phyloP scores from a whole-genome alignment of 2,888 invertebrate genomes.

The Pseudeuparius sepicola region DNA sequence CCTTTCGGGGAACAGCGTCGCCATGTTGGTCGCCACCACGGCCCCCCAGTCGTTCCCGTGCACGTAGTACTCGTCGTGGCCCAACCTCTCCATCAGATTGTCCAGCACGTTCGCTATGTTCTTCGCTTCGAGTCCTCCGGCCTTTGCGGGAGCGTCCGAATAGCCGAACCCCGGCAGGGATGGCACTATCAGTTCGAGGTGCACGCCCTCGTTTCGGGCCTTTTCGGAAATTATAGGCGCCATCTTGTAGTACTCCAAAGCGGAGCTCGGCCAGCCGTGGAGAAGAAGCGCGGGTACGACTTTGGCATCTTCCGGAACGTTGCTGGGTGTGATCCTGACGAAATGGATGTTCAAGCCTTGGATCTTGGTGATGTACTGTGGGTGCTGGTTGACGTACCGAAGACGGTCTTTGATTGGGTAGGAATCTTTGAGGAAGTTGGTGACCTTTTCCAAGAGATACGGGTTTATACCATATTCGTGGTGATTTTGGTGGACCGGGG shows the following conservation, averaged over 20 bases:
- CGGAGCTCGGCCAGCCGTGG: slow-evolving; percentile 85
- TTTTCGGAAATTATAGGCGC: slow-evolving; percentile 17
- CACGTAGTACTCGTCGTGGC: slow-evolving; percentile 53
- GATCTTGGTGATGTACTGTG: slow-evolving; percentile 60
- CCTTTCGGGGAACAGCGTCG: slow-evolving; percentile 50
- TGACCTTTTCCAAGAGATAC: background rate
- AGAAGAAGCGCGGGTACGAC: slow-evolving; percentile 56
- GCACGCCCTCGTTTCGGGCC: slow-evolving; percentile 13
- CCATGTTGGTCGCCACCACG: slow-evolving; percentile 48
- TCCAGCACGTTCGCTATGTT: slow-evolving; percentile 50
- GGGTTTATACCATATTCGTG: slow-evolving; percentile 10
- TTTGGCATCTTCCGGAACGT: slow-evolving; percentile 24
- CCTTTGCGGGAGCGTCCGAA: slow-evolving; percentile 46
- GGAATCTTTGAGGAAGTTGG: slow-evolving; percentile 5
- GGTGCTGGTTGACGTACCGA: slow-evolving; percentile 49
- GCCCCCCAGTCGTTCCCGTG: slow-evolving; percentile 83
- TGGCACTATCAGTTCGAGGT: slow-evolving; percentile 22
- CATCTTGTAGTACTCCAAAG: slow-evolving; percentile 62
- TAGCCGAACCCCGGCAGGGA: slow-evolving; percentile 24
- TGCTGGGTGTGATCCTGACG: slow-evolving; percentile 43
- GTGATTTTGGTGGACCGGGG: slow-evolving; percentile 5
- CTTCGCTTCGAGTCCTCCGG: slow-evolving; percentile 51
- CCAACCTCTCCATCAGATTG: slow-evolving; percentile 59
- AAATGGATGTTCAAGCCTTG: slow-evolving; percentile 54
- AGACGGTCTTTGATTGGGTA: slow-evolving; percentile 39